These are phyloP conservation scores for Lordiphosa clarofinis DNA, from an alignment of 1,140 invertebrate species.

Conservation along the genomic window DNA sequence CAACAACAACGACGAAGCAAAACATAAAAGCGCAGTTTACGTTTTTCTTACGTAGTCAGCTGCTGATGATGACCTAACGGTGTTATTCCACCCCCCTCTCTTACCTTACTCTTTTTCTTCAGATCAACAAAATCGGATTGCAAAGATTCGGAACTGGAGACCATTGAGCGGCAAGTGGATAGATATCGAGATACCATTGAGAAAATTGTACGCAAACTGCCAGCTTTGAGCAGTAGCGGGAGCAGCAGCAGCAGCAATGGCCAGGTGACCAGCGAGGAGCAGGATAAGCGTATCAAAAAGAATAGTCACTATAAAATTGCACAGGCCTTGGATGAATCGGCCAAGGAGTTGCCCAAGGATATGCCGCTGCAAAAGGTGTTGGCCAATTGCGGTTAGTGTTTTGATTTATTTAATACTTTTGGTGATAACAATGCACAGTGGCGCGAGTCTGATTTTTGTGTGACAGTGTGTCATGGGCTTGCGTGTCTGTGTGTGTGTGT, in stretches of 20 bases:
- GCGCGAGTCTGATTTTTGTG: slow-evolving; percentile 19
- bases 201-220: slow-evolving; percentile 85
- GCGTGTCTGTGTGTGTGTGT: slow-evolving; percentile 17
- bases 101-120: slow-evolving; percentile 5
- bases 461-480: slow-evolving; percentile 63
- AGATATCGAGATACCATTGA: slow-evolving; percentile 88
- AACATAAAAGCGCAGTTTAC: slow-evolving; percentile 39
- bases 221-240: slow-evolving; percentile 68
- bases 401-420: slow-evolving; percentile 1
- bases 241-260: slow-evolving; percentile 37
- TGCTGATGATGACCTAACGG: slow-evolving; percentile 65
- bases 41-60: slow-evolving; percentile 24
- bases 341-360: slow-evolving; percentile 82
- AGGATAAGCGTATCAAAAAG: slow-evolving; percentile 87
- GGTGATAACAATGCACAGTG: slow-evolving; percentile 41
- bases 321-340: slow-evolving; percentile 82
- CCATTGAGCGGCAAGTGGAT: slow-evolving; percentile 92
- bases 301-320: slow-evolving; percentile 82
- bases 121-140: slow-evolving; percentile 88
- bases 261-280: slow-evolving; percentile 82
- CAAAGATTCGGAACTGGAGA: slow-evolving; percentile 92
- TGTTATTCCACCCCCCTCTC: slow-evolving; percentile 21
- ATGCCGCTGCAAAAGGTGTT: slow-evolving; percentile 82
- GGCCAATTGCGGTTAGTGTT: slow-evolving; percentile 82
- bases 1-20: slow-evolving; percentile 37